Conservation (phyloP, 2,888 invertebrate genomes). For the Synergus itoensis region DNA sequence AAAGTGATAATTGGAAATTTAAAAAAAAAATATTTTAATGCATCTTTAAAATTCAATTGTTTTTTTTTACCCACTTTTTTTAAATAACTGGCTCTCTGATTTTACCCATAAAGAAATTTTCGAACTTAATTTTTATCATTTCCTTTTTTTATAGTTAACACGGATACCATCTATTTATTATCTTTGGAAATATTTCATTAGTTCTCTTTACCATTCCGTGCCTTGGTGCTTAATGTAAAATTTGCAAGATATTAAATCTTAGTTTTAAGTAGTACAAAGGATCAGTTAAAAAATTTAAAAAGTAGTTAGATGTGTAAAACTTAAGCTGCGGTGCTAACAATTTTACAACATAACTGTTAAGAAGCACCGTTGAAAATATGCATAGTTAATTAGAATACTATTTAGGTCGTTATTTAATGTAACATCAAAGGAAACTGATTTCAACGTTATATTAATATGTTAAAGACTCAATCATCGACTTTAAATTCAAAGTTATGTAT, state of each 20-base stretch:
- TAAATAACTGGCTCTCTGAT: conserved; percentile 16
- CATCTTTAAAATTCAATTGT: not conserved
- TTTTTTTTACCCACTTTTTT: not conserved
- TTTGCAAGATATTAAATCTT: conserved; percentile 38
- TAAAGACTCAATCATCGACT: conserved; percentile 14
- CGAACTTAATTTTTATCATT: not conserved
- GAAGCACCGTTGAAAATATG: conserved; percentile 23
- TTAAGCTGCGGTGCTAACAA: conserved; percentile 26
- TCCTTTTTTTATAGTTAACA: not conserved
- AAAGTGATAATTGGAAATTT: not conserved
- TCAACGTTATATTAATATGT: conserved; percentile 12
- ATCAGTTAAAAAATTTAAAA: conserved; percentile 49
- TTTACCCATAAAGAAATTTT: not conserved
- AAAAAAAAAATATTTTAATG: not conserved
- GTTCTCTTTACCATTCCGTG: conserved; percentile 9
- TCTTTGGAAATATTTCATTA: conserved; percentile 15
- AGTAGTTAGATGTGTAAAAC: not conserved
- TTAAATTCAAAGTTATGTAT: conserved; percentile 25
- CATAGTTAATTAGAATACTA: conserved; percentile 20
- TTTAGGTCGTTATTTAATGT: conserved; percentile 14
- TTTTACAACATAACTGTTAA: conserved; percentile 9
- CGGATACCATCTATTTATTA: conserved; percentile 23
- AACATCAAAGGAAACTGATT: not conserved
- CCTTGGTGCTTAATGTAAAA: conserved; percentile 40
- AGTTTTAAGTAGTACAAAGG: conserved; percentile 57